Conservation (phyloP, 2,888 invertebrate genomes). For the Melinaea marsaeus region DNA sequence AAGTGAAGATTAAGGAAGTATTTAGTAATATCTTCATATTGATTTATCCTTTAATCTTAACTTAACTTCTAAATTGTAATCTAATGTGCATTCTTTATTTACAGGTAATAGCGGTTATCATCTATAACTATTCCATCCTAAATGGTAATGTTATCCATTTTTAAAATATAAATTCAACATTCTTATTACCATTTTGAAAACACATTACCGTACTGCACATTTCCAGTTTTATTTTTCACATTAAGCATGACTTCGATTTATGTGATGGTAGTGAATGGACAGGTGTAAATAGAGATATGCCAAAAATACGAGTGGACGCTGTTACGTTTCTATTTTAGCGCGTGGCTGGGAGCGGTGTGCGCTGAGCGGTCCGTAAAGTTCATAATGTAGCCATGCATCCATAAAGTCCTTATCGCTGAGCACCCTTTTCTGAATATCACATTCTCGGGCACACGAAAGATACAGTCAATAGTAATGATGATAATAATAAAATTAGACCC, state of each 20-base stretch:
- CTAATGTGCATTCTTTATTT: constrained; percentile 32
- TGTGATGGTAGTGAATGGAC: constrained; percentile 47
- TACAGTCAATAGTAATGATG: constrained; percentile 43
- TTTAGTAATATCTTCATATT: not conserved
- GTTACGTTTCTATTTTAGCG: constrained; percentile 45
- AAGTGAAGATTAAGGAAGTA: not conserved
- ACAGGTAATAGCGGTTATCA: constrained; percentile 37
- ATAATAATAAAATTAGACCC: constrained; percentile 43
- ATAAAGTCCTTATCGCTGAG: constrained; percentile 67
- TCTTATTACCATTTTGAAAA: no score
- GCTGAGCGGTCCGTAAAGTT: constrained; percentile 56
- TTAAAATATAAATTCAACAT: constrained; percentile 9
- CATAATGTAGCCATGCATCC: constrained; percentile 72
- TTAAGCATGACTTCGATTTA: constrained; percentile 18
- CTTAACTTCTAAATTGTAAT: not conserved
- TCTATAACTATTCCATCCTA: constrained; percentile 6
- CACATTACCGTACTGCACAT: no score
- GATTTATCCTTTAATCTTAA: not conserved
- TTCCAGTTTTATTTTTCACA: no score
- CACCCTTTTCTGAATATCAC: constrained; percentile 67
- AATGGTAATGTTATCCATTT: constrained; percentile 19
- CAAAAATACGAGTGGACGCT: constrained; percentile 54
- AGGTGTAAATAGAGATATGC: constrained; percentile 62
- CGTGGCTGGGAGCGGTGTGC: constrained; percentile 41
- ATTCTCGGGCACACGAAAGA: constrained; percentile 55